These are phyloP conservation scores for Periophthalmus modestus DNA, from an alignment of 2,113 vertebrate genomes.

Conservation along the genomic window DNA sequence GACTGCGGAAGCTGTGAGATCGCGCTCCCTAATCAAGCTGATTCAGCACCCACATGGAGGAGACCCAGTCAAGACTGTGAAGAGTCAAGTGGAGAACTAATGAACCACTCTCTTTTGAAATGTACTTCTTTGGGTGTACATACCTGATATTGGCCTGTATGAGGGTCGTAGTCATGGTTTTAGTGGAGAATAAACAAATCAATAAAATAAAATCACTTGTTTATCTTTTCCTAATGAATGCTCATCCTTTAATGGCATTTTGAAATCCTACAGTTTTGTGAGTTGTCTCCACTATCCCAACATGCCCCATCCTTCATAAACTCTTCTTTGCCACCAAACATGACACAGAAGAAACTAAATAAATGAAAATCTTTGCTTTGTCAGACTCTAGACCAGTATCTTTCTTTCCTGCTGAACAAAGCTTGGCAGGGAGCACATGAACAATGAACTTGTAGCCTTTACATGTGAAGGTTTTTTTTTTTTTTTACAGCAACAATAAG, in stretches of 20 bases:
- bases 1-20: constrained; percentile 26
- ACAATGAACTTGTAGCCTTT: background rate
- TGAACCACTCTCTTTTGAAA: constrained; percentile 40
- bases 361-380: constrained; percentile 38
- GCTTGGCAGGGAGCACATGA: background rate
- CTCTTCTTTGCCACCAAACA: constrained; percentile 33
- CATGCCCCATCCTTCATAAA: background rate
- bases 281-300: background rate
- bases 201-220: background rate
- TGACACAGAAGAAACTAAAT: constrained; percentile 26
- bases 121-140: constrained; percentile 14
- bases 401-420: background rate
- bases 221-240: background rate
- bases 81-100: constrained; percentile 38
- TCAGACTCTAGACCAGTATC: constrained; percentile 39
- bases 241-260: background rate
- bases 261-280: background rate
- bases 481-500: background rate
- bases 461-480: background rate
- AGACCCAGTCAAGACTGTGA: constrained; percentile 45
- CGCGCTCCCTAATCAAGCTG: constrained; percentile 51
- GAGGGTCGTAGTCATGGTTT: background rate
- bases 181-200: background rate
- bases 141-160: background rate
- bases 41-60: constrained; percentile 35